phyloP scores from a whole-genome alignment of 2,797 vertebrate genomes.

The Meda fulgida region DNA sequence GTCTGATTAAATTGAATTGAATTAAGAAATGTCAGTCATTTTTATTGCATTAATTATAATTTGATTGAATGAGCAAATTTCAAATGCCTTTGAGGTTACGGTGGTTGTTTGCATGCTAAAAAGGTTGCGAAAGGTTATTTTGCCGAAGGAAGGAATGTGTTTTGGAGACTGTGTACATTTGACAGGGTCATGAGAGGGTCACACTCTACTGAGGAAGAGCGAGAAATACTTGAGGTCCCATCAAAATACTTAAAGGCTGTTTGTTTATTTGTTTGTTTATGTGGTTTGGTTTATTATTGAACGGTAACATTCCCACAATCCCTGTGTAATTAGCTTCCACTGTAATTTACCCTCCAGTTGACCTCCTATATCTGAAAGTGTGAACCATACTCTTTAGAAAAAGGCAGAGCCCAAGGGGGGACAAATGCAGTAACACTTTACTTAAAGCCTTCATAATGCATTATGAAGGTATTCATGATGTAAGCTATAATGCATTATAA shows the following conservation, averaged over 20 bases:
- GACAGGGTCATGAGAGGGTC: constrained; percentile 46
- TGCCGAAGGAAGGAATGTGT: constrained; percentile 28
- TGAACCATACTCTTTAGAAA: neutral
- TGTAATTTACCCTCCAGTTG: constrained; percentile 27
- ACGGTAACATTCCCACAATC: constrained; percentile 7
- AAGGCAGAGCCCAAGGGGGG: neutral
- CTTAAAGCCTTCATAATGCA: neutral
- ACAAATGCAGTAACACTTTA: neutral
- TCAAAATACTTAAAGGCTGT: constrained; percentile 32
- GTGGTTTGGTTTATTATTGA: constrained; percentile 22
- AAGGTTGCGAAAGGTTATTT: constrained; percentile 33
- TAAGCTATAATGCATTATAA: neutral
- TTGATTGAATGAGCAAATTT: neutral
- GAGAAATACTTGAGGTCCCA: constrained; percentile 13
- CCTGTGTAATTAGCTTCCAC: neutral
- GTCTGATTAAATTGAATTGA: neutral
- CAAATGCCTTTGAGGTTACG: neutral
- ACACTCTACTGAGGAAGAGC: constrained; percentile 30
- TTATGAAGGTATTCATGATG: neutral
- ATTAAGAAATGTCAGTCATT: constrained; percentile 28
- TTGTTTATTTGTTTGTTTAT: constrained; percentile 27
- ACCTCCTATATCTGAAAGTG: constrained; percentile 4
- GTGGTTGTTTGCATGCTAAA: constrained; percentile 26
- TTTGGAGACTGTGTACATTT: constrained; percentile 37
- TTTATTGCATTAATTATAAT: constrained; percentile 5